phyloP scores from a whole-genome alignment of 2,113 vertebrate species.

The Charina bottae region DNA sequence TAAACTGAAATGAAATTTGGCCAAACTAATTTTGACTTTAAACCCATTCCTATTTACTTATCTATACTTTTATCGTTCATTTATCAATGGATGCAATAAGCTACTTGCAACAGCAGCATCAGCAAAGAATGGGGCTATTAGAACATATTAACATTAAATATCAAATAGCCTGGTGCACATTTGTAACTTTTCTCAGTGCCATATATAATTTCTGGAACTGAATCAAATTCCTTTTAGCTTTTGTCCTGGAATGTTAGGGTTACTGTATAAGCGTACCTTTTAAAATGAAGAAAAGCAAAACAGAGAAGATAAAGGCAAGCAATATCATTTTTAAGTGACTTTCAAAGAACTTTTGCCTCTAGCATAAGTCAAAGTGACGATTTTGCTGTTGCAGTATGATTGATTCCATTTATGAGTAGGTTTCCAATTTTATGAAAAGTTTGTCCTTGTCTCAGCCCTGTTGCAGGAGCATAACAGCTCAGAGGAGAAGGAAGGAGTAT shows the following conservation, averaged over 20 bases:
- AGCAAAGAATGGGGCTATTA: background rate
- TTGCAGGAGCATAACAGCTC: background rate
- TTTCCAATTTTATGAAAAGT: constrained; percentile 3
- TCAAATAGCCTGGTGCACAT: background rate
- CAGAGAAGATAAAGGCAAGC: background rate
- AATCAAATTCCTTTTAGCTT: background rate
- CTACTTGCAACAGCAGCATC: background rate
- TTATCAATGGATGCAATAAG: background rate
- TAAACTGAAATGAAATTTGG: too few relatives aligned
- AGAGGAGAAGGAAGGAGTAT: background rate
- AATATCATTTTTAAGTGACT: background rate
- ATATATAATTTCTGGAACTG: background rate
- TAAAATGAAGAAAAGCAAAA: background rate
- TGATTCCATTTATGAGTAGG: background rate
- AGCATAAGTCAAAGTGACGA: background rate
- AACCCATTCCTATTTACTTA: too few relatives aligned
- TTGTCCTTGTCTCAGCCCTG: background rate
- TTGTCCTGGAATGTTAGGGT: background rate
- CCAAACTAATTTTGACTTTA: too few relatives aligned
- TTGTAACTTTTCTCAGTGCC: background rate
- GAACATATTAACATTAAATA: background rate
- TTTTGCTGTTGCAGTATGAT: background rate
- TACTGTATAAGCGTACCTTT: too few relatives aligned
- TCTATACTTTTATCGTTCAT: too few relatives aligned
- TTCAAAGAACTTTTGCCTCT: background rate